Base-by-base conservation (phyloP, 2,797 vertebrate species). In the Protonibea diacanthus region DNA sequence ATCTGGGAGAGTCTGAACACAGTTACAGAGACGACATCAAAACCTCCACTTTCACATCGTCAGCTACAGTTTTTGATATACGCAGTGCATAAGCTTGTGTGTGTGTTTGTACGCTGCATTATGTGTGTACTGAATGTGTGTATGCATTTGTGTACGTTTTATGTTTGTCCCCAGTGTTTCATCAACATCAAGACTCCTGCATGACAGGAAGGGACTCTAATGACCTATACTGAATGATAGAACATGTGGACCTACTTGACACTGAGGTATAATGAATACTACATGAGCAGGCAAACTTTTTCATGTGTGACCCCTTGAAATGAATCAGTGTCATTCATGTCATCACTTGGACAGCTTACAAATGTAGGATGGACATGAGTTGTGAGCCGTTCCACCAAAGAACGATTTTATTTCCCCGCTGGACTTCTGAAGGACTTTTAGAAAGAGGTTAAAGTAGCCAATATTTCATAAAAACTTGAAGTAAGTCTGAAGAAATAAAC, bases 1-100 rank as follows among this genome's bases (percentile, higher is more conserved):
- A 23, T 70, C 33, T 62, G 23, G n/a, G 33, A 76, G 10, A 23
- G n/a, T 61, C 18, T 65, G 45, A 71, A 65, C 42, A 62, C 48
- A 23, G 40, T 72, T 60, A 63, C 7, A 56, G 21, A 27, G 17
- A 48, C 49, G 2, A 47, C 18, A 21, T 66, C 18, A 14, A 51
- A 45, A 23, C 27, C 15, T 67, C 6, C 18, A 18, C 17, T 18
- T 65, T 60, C 11, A 40, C 6, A 66, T 29, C 17, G 55, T 45
- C 25, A 53, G 42, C 2, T 29, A 38, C 25, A 48, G 55, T 25
- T 44, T 74, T 10, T 56, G 8, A 59, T 60, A 55, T 11, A 0
- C 44, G 7, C 20, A 53, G 8, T 8, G 33, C 9, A 44, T 4
- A n/a, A 15, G 21, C 44, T 33, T 56, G 69, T 45, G 45, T 60